A percentile compares a stretch with the other conserved stretches of the same genome.
Evolutionary conservation across 2,797 vertebrate species (phyloP).

Genomic region (Danio tinwini): DNA sequence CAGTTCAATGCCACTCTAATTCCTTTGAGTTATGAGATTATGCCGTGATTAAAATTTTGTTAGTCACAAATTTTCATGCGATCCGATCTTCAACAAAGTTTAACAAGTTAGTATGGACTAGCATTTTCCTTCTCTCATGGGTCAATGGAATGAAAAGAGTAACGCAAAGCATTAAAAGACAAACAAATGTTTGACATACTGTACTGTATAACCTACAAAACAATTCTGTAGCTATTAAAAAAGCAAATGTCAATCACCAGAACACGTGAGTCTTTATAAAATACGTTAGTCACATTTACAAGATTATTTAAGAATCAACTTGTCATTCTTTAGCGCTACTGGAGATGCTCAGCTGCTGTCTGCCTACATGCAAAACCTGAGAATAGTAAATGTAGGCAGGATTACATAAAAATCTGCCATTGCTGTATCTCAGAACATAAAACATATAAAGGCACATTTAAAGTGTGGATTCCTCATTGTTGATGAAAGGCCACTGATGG

Average conservation of each 20-base stretch:
- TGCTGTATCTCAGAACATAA: background rate
- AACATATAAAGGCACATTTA: constrained; percentile 7
- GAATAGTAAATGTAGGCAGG: constrained; percentile 20
- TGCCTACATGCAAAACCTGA: constrained; percentile 23
- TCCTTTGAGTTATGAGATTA: too few species aligned
- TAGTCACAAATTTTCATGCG: background rate
- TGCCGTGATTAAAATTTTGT: background rate
- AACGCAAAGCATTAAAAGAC: background rate
- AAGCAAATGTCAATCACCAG: background rate
- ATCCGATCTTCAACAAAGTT: background rate
- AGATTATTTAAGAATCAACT: background rate
- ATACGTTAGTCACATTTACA: background rate
- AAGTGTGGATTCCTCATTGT: constrained; percentile 37
- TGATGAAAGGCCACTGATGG: constrained; percentile 41
- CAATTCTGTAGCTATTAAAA: background rate
- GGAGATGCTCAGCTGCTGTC: constrained; percentile 5
- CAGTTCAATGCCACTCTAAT: background rate
- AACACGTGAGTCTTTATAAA: background rate
- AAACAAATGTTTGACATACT: background rate
- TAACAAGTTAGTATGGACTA: background rate
- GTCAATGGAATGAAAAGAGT: background rate
- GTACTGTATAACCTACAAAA: background rate
- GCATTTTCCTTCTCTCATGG: background rate
- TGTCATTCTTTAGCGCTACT: constrained; percentile 2
- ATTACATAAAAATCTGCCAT: constrained; percentile 8